Conservation (phyloP, 2,797 vertebrate species). For the Champsocephalus esox region DNA sequence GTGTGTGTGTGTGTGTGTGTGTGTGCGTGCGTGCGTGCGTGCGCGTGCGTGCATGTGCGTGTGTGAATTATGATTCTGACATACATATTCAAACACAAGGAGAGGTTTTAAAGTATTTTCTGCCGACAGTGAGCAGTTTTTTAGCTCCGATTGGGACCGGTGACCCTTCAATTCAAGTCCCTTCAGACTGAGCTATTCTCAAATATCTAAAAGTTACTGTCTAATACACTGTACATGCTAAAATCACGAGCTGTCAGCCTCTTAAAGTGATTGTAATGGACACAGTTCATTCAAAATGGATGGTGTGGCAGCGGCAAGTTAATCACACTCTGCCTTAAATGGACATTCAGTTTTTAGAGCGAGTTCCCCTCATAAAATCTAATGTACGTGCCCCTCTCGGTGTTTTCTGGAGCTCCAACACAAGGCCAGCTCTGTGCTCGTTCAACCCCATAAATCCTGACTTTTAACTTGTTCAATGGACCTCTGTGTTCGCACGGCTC, state of each 20-base stretch:
- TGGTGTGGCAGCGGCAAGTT: background rate
- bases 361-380: conserved; percentile 72
- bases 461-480: conserved; percentile 75
- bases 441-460: conserved; percentile 70
- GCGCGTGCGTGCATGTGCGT: too few species aligned
- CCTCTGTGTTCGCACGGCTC: conserved; percentile 67
- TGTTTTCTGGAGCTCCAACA: conserved; percentile 69
- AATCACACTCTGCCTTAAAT: conserved; percentile 28
- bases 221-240: background rate
- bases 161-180: too few species aligned
- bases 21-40: too few species aligned
- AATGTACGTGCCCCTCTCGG: conserved; percentile 68
- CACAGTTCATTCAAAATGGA: background rate
- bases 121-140: too few species aligned
- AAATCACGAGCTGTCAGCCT: background rate
- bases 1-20: too few species aligned
- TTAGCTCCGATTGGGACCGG: too few species aligned
- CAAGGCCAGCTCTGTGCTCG: conserved; percentile 75
- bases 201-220: background rate
- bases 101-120: too few species aligned
- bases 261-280: background rate
- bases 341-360: conserved; percentile 38
- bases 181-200: too few species aligned
- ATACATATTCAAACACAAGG: too few species aligned
- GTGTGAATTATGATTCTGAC: too few species aligned